Base-by-base conservation (phyloP, 2,113 vertebrate species). In the Rousettus leschenaultii region DNA sequence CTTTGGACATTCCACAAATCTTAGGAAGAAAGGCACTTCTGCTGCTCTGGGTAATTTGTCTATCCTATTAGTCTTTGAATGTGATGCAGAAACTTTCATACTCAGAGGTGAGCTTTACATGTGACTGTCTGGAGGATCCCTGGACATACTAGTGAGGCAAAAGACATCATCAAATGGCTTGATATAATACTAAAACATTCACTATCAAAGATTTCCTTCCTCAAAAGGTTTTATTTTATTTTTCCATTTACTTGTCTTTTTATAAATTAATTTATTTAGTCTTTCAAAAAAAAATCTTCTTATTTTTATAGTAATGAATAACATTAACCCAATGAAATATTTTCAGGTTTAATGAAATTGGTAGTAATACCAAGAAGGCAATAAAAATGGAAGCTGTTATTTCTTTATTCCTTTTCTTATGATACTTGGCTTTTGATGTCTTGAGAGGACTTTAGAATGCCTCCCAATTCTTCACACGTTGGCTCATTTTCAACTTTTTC, bases 401-500 rank as follows among this genome's bases (percentile, higher is more conserved):
- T 97, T 91, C 65, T 90, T 90, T 51, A 86, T 75, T 80, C 38
- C 12, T 95, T 91, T 93, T 86, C 91, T 96, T 92, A 83, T 35
- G 22, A 92, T 95, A 48, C 19, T 95, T 96, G 71, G 94, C 71
- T 96, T 97, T 95, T 97, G 93, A 95, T 92, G 59, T 96, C 83
- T 89, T 96, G 57, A 93, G 91, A 92, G 63, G 2, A 53, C 55
- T 90, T 95, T 86, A 97, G 78, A 94, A 96, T 2, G 4, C 82
- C 68, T 97, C 90, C 78, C 73, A 84, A 83, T 26, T 75, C 80
- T 97, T 97, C 93, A 30, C 86, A 98, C 95, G 70, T 71, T 95
- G 97, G 38, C 95, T 95, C 40, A 71, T 85, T 96, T 94, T 96
- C 95, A 98, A 61, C 95, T 38, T 96, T 89, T 74, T 73, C 84